phyloP scores from a whole-genome alignment of 2,888 invertebrate species.

The Mantis religiosa region DNA sequence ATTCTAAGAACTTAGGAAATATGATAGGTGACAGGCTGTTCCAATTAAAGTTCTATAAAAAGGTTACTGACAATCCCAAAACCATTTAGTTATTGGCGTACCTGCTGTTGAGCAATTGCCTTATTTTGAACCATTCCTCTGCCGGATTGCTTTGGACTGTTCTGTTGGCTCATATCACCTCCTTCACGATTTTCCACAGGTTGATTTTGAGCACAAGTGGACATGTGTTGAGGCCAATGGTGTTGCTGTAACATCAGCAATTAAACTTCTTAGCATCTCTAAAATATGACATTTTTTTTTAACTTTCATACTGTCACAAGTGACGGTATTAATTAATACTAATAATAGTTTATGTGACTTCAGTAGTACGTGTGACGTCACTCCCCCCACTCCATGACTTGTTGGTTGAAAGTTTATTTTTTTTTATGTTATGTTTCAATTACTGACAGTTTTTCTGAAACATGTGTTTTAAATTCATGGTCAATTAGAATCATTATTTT shows the following conservation, averaged over 20 bases:
- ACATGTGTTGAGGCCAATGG: conserved; percentile 78
- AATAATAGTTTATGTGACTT: no score
- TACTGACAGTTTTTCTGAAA: no score
- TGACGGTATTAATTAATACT: no score
- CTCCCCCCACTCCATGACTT: no score
- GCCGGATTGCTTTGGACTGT: neutral
- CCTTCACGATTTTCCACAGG: neutral
- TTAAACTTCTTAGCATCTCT: neutral
- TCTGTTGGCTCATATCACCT: neutral
- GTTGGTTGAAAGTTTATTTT: no score
- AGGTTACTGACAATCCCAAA: neutral
- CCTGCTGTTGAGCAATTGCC: neutral
- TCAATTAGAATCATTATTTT: no score
- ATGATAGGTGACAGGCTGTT: neutral
- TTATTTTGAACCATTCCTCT: neutral
- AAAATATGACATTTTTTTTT: neutral
- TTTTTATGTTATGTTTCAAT: no score
- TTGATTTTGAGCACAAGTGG: conserved; percentile 51
- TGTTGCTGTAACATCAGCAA: conserved; percentile 47
- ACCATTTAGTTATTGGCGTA: neutral
- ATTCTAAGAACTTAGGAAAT: neutral
- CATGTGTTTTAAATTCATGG: no score
- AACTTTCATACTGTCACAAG: no score
- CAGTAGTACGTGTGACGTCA: no score
- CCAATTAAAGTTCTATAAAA: neutral